Percentiles rank a stretch among this genome's conserved stretches.
phyloP scores from a whole-genome alignment of 2,888 invertebrate species.

The Erebia epiphron region DNA sequence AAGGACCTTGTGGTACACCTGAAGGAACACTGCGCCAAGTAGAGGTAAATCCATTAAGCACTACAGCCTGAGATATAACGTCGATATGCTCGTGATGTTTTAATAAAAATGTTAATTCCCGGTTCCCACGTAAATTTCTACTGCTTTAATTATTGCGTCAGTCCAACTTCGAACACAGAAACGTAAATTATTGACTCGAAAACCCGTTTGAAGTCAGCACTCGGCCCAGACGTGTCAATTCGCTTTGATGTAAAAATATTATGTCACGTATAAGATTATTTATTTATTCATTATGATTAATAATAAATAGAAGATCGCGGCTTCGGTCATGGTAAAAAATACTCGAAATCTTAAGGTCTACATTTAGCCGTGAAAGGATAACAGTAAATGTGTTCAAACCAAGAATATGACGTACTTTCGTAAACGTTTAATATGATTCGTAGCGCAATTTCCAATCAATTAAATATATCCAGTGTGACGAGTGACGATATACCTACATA shows the following conservation, averaged over 20 bases:
- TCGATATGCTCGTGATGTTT: too few relatives aligned
- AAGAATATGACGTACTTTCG: too few relatives aligned
- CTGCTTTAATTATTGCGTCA: slow-evolving; percentile 9
- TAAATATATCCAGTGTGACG: slow-evolving; percentile 38
- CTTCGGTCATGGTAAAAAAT: slow-evolving; percentile 3
- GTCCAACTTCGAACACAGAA: neutral
- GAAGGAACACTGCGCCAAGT: too few relatives aligned
- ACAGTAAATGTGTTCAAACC: too few relatives aligned
- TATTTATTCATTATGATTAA: too few relatives aligned
- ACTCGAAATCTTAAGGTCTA: neutral
- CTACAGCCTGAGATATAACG: too few relatives aligned
- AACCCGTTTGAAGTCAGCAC: slow-evolving; percentile 17
- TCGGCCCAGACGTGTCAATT: slow-evolving; percentile 9
- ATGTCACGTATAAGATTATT: neutral
- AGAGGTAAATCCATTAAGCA: too few relatives aligned
- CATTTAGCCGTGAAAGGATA: neutral
- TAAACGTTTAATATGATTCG: neutral
- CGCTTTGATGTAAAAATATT: neutral
- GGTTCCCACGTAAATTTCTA: slow-evolving; percentile 3
- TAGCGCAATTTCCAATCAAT: slow-evolving; percentile 11
- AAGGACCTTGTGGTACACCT: too few relatives aligned
- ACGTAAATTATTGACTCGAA: slow-evolving; percentile 4
- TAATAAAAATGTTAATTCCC: neutral
- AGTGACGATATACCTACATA: slow-evolving; percentile 31
- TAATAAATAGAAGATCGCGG: neutral